Base-by-base conservation (phyloP, 2,888 invertebrate species). In the Cylloceria caligata region DNA sequence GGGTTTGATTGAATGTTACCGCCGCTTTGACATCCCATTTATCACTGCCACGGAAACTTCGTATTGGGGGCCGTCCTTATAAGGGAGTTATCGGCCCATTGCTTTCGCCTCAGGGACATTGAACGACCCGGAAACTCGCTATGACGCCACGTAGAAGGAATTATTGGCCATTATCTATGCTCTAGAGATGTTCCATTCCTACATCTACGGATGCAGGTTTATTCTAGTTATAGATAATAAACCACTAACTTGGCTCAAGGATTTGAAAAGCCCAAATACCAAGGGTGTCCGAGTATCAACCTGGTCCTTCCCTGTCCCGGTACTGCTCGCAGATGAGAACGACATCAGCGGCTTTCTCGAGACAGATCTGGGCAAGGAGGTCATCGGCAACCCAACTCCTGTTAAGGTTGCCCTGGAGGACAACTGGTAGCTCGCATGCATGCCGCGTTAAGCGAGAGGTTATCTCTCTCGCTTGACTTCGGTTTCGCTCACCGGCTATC, bases 51-150 rank as follows among this genome's bases (percentile, higher is more conserved):
- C 88, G 21, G 92, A 87, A 86, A 86, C 55, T 87, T 77, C 74
- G 90, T 88, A 9, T 83, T 88, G 30, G 89, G 87, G 30, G 85
- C 88, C n/a, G 86, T 91, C 3, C 73, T 90, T 3, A 87, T 2
- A 91, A 92, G 77, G 86, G 85, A 0, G 86, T 87, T 3, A 87
- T 89, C 52, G 89, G 88, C 89, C 90, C 6, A 84, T 91, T 19
- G 89, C 90, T 16, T 91, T 84, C 69, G 87, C 88, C 0, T 88
- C 86, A 6, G 55, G 89, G 16, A 88, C 88, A 9, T 45, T 86
- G 19, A n/a, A 87, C 74, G 83, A 85, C 69, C 79, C 88, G 1
- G 89, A 90, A 84, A 77, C 57, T 39, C 88, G 87, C 57, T 88
- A 88, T 65, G 65, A 65, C n/a, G 65, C 65, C 2, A 65, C 65